phyloP scores from a whole-genome alignment of 1,140 invertebrate species.

The Orchesella cincta region DNA sequence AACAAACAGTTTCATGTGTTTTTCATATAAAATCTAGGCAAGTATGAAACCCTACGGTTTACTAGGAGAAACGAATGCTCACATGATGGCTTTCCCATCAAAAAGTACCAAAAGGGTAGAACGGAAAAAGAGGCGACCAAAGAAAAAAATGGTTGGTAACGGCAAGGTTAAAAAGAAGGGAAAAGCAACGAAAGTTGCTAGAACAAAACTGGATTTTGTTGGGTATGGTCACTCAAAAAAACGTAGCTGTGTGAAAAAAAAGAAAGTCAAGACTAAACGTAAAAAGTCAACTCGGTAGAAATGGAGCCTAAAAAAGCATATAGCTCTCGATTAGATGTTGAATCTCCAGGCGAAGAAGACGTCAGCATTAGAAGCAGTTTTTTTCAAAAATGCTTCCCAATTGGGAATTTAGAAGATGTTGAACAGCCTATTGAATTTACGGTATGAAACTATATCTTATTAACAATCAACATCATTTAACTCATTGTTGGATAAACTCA shows the following conservation, averaged over 20 bases:
- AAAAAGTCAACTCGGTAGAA: not conserved
- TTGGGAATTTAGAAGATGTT: not conserved
- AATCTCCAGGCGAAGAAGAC: not conserved
- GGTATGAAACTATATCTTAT: not conserved
- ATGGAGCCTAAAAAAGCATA: not conserved
- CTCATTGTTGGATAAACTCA: no score
- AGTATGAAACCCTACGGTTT: no score
- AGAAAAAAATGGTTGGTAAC: no score
- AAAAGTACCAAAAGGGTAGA: no score
- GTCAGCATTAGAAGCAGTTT: not conserved
- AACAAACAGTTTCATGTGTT: no score
- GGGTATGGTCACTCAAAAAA: no score
- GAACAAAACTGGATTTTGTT: not conserved
- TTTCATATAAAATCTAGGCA: no score
- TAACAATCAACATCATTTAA: no score
- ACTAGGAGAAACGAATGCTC: no score
- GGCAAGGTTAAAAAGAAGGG: not conserved
- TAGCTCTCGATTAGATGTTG: not conserved
- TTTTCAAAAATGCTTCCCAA: not conserved
- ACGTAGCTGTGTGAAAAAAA: not conserved
- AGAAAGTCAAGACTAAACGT: not conserved
- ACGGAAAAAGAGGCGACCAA: no score
- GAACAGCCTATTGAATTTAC: not conserved
- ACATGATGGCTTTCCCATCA: no score
- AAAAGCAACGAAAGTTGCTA: not conserved